Conservation (phyloP, 2,113 vertebrate genomes). For the Opisthocomus hoazin region DNA sequence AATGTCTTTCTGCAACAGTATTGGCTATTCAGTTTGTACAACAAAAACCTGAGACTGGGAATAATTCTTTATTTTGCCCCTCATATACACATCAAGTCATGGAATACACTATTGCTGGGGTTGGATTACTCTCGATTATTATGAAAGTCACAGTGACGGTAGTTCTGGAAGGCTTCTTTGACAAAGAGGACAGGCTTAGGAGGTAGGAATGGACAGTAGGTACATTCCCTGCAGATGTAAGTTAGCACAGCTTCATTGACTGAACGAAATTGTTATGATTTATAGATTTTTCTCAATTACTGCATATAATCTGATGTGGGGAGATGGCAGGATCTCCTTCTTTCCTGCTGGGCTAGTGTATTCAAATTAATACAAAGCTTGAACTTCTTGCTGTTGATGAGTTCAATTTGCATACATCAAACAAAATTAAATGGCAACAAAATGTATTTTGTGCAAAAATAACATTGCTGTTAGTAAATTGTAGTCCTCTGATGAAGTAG, state of each 20-base stretch:
- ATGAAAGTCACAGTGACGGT: background rate
- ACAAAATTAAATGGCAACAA: background rate
- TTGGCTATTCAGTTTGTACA: background rate
- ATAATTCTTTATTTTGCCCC: background rate
- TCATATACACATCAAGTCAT: background rate
- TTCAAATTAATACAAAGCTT: background rate
- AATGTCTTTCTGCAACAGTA: background rate
- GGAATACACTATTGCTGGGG: background rate
- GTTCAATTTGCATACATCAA: background rate
- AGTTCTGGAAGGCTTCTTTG: background rate
- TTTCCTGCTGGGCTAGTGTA: background rate
- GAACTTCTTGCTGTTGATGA: background rate
- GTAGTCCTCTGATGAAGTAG: background rate
- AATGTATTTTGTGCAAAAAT: background rate
- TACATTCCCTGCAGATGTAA: background rate
- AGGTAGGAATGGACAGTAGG: background rate
- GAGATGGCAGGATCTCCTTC: background rate
- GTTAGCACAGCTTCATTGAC: background rate
- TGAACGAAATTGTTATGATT: background rate
- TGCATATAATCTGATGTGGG: background rate
- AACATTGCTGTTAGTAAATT: background rate
- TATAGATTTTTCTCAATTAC: background rate
- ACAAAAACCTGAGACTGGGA: background rate
- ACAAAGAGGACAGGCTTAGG: background rate
- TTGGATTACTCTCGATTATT: background rate